These are phyloP conservation scores for Narcine bancroftii DNA, from an alignment of 2,113 vertebrate genomes.

Conservation along the genomic window DNA sequence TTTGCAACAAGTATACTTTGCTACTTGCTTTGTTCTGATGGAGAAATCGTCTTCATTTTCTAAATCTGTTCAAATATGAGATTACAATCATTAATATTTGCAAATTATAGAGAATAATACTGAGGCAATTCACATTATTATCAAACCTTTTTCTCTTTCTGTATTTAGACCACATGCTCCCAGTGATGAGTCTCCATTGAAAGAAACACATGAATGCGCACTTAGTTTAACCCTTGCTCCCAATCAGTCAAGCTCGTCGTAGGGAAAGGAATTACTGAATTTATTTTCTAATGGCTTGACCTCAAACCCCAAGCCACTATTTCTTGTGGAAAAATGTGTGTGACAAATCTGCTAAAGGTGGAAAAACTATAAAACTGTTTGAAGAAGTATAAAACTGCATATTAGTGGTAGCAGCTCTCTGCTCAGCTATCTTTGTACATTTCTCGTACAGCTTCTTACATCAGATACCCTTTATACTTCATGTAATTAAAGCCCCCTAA, in stretches of 20 bases:
- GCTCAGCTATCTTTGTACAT: not conserved
- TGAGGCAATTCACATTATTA: not conserved
- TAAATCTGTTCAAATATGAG: no score
- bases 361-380: not conserved
- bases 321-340: not conserved
- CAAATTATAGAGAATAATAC: not conserved
- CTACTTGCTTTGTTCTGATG: not conserved
- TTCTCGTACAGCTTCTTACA: not conserved
- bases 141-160: not conserved
- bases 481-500: no score
- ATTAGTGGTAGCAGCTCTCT: not conserved
- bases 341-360: not conserved
- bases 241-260: not conserved
- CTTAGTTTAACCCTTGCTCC: not conserved
- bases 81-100: not conserved
- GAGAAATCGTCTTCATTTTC: no score
- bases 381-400: not conserved
- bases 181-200: not conserved
- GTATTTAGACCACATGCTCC: not conserved
- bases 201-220: not conserved
- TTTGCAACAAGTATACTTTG: not conserved
- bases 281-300: not conserved
- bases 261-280: not conserved
- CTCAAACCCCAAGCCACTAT: not conserved
- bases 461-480: no score